phyloP scores from a whole-genome alignment of 2,888 invertebrate genomes.

The Zygothrica quintamaculata region DNA sequence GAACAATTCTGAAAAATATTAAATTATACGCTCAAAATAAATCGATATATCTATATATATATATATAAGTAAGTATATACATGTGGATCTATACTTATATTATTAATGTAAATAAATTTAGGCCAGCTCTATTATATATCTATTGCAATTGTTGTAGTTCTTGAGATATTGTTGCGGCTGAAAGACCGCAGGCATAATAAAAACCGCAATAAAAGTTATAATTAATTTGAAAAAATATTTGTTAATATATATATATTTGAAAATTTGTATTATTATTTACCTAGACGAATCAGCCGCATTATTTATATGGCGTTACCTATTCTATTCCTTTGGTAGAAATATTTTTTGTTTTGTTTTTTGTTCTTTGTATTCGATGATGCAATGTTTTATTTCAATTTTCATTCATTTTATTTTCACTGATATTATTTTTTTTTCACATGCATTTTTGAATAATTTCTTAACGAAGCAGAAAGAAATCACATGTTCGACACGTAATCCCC shows the following conservation, averaged over 20 bases:
- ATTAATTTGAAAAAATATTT: no score
- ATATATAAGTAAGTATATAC: no score
- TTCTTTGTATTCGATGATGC: constrained; percentile 43
- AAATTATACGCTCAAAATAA: no score
- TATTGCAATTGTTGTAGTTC: no score
- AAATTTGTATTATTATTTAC: constrained; percentile 21
- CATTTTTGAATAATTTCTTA: constrained; percentile 36
- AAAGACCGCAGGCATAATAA: constrained; percentile 4
- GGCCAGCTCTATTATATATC: no score
- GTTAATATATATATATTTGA: no score
- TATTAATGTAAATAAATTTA: no score
- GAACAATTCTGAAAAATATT: no score
- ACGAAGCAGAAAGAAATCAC: constrained; percentile 40
- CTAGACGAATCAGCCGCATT: constrained; percentile 13
- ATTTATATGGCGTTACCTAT: constrained; percentile 1
- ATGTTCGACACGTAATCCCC: constrained; percentile 40
- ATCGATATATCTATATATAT: no score
- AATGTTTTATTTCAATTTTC: constrained; percentile 22
- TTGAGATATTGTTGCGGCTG: no score
- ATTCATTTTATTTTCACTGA: constrained; percentile 39
- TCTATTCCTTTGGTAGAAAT: not conserved
- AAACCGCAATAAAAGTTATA: no score
- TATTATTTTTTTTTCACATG: constrained; percentile 32
- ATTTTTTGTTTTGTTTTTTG: not conserved
- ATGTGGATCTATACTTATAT: no score